phyloP scores from a whole-genome alignment of 2,888 invertebrate species.

The Drosophila vallismaia region DNA sequence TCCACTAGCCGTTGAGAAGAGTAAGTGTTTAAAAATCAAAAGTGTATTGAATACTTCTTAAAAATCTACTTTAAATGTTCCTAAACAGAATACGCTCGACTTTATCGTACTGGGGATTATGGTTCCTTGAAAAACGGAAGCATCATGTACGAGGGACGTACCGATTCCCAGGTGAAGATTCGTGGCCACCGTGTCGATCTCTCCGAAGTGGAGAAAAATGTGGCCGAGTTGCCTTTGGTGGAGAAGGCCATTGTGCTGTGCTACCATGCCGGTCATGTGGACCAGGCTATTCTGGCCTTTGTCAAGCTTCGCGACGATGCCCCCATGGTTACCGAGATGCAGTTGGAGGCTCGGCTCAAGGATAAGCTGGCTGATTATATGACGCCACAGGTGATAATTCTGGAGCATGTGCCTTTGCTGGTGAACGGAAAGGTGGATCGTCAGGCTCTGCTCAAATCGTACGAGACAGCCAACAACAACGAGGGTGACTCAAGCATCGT shows the following conservation, averaged over 20 bases:
- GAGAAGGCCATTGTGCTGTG: slow-evolving; percentile 92
- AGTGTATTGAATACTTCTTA: neutral
- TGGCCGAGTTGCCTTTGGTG: slow-evolving; percentile 87
- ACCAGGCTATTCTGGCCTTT: slow-evolving; percentile 90
- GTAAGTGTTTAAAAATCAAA: slow-evolving; percentile 79
- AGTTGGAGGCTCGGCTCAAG: slow-evolving; percentile 88
- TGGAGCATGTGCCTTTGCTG: slow-evolving; percentile 90
- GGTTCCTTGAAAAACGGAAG: slow-evolving; percentile 88
- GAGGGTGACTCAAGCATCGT: slow-evolving; percentile 84
- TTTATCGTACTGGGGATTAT: slow-evolving; percentile 94
- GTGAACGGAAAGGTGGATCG: slow-evolving; percentile 95
- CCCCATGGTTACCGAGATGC: slow-evolving; percentile 84
- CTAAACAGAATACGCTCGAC: slow-evolving; percentile 87
- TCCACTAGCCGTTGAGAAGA: slow-evolving; percentile 88
- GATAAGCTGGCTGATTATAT: slow-evolving; percentile 89
- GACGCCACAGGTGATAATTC: slow-evolving; percentile 90
- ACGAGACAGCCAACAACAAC: slow-evolving; percentile 89
- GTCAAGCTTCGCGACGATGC: slow-evolving; percentile 85
- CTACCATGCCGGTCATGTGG: slow-evolving; percentile 89
- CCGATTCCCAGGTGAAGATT: slow-evolving; percentile 93
- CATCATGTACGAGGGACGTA: slow-evolving; percentile 91
- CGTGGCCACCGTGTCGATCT: slow-evolving; percentile 94
- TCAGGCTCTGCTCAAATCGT: slow-evolving; percentile 89
- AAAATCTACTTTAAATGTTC: neutral
- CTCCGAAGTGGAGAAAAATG: slow-evolving; percentile 91